Base-by-base conservation (phyloP, 2,888 invertebrate species). In the Maniola hyperantus region DNA sequence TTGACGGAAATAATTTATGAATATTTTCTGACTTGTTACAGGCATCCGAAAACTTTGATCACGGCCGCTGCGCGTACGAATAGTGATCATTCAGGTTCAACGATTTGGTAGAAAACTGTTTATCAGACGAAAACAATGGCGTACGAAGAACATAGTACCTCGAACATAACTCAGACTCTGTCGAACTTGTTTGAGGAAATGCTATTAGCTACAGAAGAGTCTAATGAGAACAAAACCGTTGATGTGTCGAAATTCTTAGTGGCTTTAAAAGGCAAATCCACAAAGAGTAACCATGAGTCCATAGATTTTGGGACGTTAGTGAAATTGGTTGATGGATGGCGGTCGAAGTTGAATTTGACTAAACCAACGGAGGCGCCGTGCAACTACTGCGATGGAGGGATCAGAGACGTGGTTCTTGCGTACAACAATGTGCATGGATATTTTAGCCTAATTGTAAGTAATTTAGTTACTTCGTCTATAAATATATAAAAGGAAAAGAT, bases 391-490 rank as follows among this genome's bases (percentile, higher is more conserved):
- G 93, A 93, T 50, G 94, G 94, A 0, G 87, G 85, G 58, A 88
- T 95, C 64, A 90, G 93, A 53, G 93, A 94, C 57, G 82, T 95
- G 65, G 89, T 95, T 18, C 80, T 93, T 1, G 91, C 92, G 0
- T 97, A 97, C 83, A 94, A 94, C 71, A 88, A 94, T 60, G 93
- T 95, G 69, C 98, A 98, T 83, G 97, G 97, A 68, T 97, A 97
- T 83, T 93, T 97, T 71, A 96, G 97, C 62, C 92, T 98, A 13
- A 90, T 96, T 74, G 97, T 98, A 79, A 94, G 94, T 91, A 77
- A 50, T 39, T 42, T 7, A 15, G 7, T 6, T 15, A 6, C 15
- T n/a, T 46, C 7, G 7, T 15, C n/a, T 15, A 2, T 36, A 36
- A 36, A 36, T 36, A n/a, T n/a, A n/a, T n/a, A n/a, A n/a, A n/a